These are phyloP conservation scores for Diadophis punctatus DNA, from an alignment of 2,113 vertebrate species.

Conservation along the genomic window DNA sequence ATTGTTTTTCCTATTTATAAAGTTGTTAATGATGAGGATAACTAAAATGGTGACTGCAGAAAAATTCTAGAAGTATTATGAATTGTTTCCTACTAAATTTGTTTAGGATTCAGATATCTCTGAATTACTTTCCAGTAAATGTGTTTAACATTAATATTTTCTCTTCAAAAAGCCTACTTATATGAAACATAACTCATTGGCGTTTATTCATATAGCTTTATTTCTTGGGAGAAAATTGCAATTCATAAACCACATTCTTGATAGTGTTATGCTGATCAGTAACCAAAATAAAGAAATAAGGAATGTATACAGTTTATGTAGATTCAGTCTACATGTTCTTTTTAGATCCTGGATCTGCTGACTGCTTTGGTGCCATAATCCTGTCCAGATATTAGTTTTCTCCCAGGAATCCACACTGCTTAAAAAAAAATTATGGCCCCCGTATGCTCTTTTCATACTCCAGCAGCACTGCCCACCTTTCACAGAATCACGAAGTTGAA, in stretches of 20 bases:
- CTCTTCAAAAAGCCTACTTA: background rate
- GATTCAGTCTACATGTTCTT: background rate
- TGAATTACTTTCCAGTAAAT: background rate
- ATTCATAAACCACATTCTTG: background rate
- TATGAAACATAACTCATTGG: background rate
- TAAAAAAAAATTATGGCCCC: background rate
- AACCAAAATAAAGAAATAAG: background rate
- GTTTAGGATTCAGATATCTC: slow-evolving; percentile 1
- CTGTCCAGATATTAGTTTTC: background rate
- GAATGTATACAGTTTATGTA: background rate
- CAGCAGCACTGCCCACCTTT: background rate
- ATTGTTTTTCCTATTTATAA: background rate
- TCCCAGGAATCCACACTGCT: background rate
- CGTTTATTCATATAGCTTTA: background rate
- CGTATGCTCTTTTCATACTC: background rate
- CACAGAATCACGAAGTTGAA: background rate
- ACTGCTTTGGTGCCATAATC: background rate
- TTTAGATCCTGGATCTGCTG: background rate
- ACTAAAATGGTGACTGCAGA: background rate
- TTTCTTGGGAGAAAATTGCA: background rate
- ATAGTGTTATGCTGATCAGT: background rate
- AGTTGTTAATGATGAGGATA: background rate
- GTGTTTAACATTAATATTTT: background rate
- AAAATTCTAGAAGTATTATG: background rate
- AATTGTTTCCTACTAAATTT: background rate